Base-by-base conservation (phyloP, 2,113 vertebrate species). In the Ptilorrhoa leucosticta region DNA sequence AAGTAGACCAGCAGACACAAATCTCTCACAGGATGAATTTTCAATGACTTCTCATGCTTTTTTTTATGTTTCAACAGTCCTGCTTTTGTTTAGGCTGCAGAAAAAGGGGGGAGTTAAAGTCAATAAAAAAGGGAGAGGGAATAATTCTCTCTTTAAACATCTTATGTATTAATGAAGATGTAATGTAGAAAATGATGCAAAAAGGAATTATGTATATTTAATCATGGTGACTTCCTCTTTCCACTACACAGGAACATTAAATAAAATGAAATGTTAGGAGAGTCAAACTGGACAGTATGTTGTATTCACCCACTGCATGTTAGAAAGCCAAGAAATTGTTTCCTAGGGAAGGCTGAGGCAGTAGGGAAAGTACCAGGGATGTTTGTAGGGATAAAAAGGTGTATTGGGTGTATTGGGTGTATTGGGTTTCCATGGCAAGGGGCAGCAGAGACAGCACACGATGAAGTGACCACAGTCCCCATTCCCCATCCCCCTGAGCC, bases 381-480 rank as follows among this genome's bases (percentile, higher is more conserved):
- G 35, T 68, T 33, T 82, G 30, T 42, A 58, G 66, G 47, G 26
- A 21, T 28, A 26, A 58, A 1, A 7, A 31, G 30, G 9, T 39
- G 28, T 18, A 2, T 8, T 15, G 47, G 30, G 24, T 35, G n/a
- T n/a, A n/a, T n/a, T n/a, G n/a, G 30, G 9, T 39, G 28, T 18
- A 2, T 8, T 15, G 47, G 30, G 24, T 35, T 18, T 54, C 30
- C 47, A 13, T 54, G n/a, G 54, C 16, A 27, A 60, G 47, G 21
- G 30, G 24, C 24, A 81, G 60, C 53, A 54, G 24, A 10, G 11
- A n/a, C 47, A 53, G 39, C 1, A 2, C 0, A 1, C 21, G 24
- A 16, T 15, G 24, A 10, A 53, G 17, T 9, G 26, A 39, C 13
- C 30, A 30, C 47, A 61, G 27, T 19, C 17, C 21, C 30, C 35